A percentile compares a stretch with the other conserved stretches of the same genome.
phyloP scores from a whole-genome alignment of 2,888 invertebrate genomes.

The Drosophila macrothrix region DNA sequence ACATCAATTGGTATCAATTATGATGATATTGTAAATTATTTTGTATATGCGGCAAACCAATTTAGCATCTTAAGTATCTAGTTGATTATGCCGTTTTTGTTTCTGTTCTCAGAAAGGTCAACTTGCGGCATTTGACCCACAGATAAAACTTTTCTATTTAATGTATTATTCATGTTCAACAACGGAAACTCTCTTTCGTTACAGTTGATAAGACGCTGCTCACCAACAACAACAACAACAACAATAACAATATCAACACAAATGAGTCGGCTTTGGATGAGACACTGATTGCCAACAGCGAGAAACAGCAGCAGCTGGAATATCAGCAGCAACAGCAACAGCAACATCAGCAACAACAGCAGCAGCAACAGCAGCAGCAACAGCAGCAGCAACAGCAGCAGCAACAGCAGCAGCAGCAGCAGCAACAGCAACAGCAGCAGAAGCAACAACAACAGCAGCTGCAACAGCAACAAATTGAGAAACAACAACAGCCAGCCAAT shows the following conservation, averaged over 20 bases:
- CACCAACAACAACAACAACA: conserved; percentile 41
- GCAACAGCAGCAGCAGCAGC: neutral
- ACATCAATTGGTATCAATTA: conserved; percentile 76
- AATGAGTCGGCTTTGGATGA: conserved; percentile 58
- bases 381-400: conserved; percentile 30
- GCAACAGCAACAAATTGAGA: conserved; percentile 77
- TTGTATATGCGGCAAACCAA: conserved; percentile 49
- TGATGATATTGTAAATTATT: conserved; percentile 67
- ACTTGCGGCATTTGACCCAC: conserved; percentile 5
- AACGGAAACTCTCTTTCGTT: conserved; percentile 18
- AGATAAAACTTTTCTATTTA: neutral
- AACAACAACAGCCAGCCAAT: conserved; percentile 36
- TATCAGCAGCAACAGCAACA: conserved; percentile 53
- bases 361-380: conserved; percentile 24
- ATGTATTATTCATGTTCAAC: conserved; percentile 9
- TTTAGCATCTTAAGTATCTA: conserved; percentile 37
- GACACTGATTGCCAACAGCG: conserved; percentile 51
- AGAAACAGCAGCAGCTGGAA: conserved; percentile 59
- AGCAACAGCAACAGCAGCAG: conserved; percentile 26
- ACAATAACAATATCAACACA: conserved; percentile 28
- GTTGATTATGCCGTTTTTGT: conserved; percentile 2
- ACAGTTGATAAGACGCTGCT: conserved; percentile 65
- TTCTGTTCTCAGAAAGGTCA: neutral
- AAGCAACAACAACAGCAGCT: conserved; percentile 83
- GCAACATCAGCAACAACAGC: conserved; percentile 51